Evolutionary conservation across 2,113 vertebrate species (phyloP), one percentile per base, ranked within the genome.

Genomic region (Atherinomorus stipes): DNA sequence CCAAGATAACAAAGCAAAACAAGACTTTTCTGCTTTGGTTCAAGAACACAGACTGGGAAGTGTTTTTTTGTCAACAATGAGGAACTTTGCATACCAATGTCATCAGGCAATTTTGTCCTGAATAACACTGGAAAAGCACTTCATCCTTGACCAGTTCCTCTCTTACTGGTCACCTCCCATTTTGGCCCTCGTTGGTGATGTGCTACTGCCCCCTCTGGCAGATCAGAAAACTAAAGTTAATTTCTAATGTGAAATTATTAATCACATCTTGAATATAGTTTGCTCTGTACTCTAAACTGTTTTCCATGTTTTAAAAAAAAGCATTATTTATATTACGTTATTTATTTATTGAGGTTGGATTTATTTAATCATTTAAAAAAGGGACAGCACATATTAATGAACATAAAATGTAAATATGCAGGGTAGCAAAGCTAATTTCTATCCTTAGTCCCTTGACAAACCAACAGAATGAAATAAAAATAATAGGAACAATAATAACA

Each of bases 181-280:
- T 34, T 3, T 1, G 25, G 8, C 64, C 37, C 26, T 19, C 57
- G 0, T 65, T 61, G 67, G 37, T 87, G 63, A 34, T 60, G 25
- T 65, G 42, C n/a, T 79, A 38, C 65, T 71, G 62, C 82, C 37
- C 59, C 76, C 1, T 72, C 25, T 82, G 87, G 84, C 72, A 19
- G 23, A 64, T 21, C 3, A 0, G 5, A 45, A 34, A 83, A 76
- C 38, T 74, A 44, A 59, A 47, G 2, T 3, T 53, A 13, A 0
- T 21, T 12, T 26, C 1, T 9, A 58, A 10, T 19, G 22, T 16
- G 28, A 44, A 42, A 37, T 34, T 1, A 22, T 25, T 21, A 6
- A 10, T 52, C 49, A 45, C 19, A 34, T 57, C 62, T 18, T 21
- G 9, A 5, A 7, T 7, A 34, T 34, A 9, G 31, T 9, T 7